Evolutionary conservation across 2,797 vertebrate genomes (phyloP), one percentile per base, ranked within the genome.

Genomic region (Schizothorax lantsangensis): DNA sequence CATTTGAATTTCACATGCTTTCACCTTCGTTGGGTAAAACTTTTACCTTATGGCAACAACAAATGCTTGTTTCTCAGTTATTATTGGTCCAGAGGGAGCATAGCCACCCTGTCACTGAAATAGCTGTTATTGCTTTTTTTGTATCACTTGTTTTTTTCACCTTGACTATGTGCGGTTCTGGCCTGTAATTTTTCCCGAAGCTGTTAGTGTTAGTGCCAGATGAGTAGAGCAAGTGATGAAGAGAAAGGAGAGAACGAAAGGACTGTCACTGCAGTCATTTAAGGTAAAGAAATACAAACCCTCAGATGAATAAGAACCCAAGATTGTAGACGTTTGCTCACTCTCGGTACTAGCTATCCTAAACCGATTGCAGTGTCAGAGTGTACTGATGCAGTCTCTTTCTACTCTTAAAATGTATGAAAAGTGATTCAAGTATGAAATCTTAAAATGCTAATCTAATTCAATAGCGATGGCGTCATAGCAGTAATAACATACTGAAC

Each of bases 141-240:
- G 94, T 95, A 95, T 95, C 94, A 95, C 94, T 93, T 78, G 59
- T 45, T 78, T 90, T 93, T 93, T 92, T 93, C 91, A 92, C 93
- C 93, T 90, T 84, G 78, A 93, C 93, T 91, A 17, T 92, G 93
- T 93, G 93, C 88, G 92, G 91, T 93, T 92, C 92, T 90, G 94
- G 91, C 92, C 94, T 93, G 94, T 95, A 95, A 95, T 95, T 95
- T 95, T 93, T 95, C 92, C 94, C 91, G 95, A 96, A 94, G 95
- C 95, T 95, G 95, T 96, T 95, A 93, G 94, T 93, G 94, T 96
- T 96, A 95, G 94, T 96, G 94, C 94, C 95, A 95, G 93, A 92
- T 89, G 94, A 95, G 90, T 94, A 94, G 93, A 94, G 93, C 88
- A 75, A 81, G 79, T 88, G 88, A 90, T 88, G 86, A 88, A 82